Percentiles rank a stretch among this genome's conserved stretches.
Conservation (phyloP, 2,888 invertebrate genomes). For the Ectemnius lituratus region DNA sequence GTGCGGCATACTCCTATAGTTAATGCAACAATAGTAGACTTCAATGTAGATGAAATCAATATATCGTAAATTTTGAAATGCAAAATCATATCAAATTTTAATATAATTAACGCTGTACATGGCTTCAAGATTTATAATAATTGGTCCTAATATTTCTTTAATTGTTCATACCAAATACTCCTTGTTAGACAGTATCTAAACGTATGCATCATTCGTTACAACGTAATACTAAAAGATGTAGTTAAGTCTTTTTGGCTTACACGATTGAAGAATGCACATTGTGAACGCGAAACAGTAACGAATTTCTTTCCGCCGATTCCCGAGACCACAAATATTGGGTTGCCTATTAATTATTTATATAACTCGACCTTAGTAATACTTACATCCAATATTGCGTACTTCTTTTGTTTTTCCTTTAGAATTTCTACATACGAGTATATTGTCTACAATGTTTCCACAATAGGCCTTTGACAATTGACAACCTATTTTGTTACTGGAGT, state of each 20-base stretch:
- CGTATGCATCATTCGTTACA: no score
- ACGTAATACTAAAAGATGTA: not conserved
- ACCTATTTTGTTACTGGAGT: slow-evolving; percentile 35
- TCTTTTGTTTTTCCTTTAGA: slow-evolving; percentile 27
- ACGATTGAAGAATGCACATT: not conserved
- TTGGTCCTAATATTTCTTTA: slow-evolving; percentile 45
- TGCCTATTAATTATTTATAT: slow-evolving; percentile 34
- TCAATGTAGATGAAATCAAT: slow-evolving; percentile 2
- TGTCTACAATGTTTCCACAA: slow-evolving; percentile 61
- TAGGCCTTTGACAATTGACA: slow-evolving; percentile 69
- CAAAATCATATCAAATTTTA: slow-evolving; percentile 38
- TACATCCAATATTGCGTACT: slow-evolving; percentile 44
- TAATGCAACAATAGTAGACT: no score
- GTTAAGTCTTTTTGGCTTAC: not conserved
- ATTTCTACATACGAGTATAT: slow-evolving; percentile 54
- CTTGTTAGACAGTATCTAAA: not conserved
- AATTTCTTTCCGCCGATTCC: not conserved
- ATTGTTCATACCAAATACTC: slow-evolving; percentile 27
- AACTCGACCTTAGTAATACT: slow-evolving; percentile 46
- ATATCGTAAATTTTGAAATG: slow-evolving; percentile 37
- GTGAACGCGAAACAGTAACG: not conserved
- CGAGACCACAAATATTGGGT: slow-evolving; percentile 15
- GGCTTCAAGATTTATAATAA: slow-evolving; percentile 39
- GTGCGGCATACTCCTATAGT: no score
- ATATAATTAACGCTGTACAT: slow-evolving; percentile 48